Base-by-base conservation (phyloP, 2,888 invertebrate species). In the Eledona agricola region DNA sequence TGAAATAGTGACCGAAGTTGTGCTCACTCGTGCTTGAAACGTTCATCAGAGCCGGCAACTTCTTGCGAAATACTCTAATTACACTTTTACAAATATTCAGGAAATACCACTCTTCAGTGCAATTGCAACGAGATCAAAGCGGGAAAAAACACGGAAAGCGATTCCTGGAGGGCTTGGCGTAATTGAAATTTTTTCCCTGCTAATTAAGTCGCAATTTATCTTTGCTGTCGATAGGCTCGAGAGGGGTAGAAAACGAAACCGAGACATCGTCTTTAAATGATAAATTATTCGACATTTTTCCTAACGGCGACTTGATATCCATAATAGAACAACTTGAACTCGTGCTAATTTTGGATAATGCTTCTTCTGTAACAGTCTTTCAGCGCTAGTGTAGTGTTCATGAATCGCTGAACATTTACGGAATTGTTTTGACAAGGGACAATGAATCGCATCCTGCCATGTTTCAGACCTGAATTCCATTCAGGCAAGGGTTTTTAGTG, bases 171-270 rank as follows among this genome's bases (percentile, higher is more conserved):
- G 13, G 11, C 19, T 42, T 29, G n/a, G 29, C 12, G 31, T 43
- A 43, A 32, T 43, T 31, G 31, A 32, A 29, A 22, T 43, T 43
- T 43, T 43, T 28, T 20, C 11, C 15, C 16, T 43, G 43, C 43
- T 43, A 43, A 43, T 43, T 43, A 43, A 32, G 32, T 43, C 32
- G 43, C 43, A 43, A 43, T 43, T 43, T 43, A 43, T 43, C 43
- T 43, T 22, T 43, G 23, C 32, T 9, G 26, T 5, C 9, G 40
- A 13, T 25, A 5, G 26, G 13, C 10, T 20, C 43, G 9, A 29
- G 10, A 43, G 43, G 43, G 43, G 32, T 22, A n/a, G 32, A 12
- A 38, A 38, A 23, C 42, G 42, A 31, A 9, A 40, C 26, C 37
- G 7, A 16, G n/a, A 20, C 20, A 32, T 31, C 43, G 19, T 32